Evolutionary conservation across 1,140 invertebrate species (phyloP), one percentile per base, ranked within the genome.

Genomic region (Diorhabda sublineata): DNA sequence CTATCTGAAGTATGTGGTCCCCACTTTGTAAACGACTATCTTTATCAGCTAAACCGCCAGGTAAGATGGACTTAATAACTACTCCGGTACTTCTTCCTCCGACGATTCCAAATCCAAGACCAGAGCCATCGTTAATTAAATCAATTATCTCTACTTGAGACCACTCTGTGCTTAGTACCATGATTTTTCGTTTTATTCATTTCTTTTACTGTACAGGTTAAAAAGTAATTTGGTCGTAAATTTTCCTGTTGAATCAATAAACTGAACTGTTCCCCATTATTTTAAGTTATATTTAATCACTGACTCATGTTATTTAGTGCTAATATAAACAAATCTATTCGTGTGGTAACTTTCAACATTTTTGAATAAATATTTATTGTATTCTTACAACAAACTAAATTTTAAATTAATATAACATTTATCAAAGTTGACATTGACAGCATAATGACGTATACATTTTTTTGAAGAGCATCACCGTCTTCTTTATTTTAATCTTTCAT

Each of bases 1-100:
- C 93, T 71, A 98, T 96, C 84, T 97, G 95, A 63, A 98, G 85
- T 63, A 98, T 91, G 82, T 98, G 95, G 82, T 98, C 96, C 8
- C 95, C 95, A 81, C 93, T 91, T 79, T 93, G 92, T 65, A 98
- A 83, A 5, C 94, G 85, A 4, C 90, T 91, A 83, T 97, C 94
- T 85, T 93, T 86, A 82, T 97, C 94, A 11, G 95, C 94, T 5
- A 95, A 91, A 74, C 94, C 94, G 41, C 94, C 95, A 8, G 94
- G 94, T 26, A 97, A 85, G 61, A 98, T 92, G 64, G 93, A 94
- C 82, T 98, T 98, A 66, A 98, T 94, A 5, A 98, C 95, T 63
- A 98, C 96, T n/a, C 96, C 96, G 41, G 96, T 97, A 80, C 93
- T 96, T 61, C 93, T 85, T 5, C 96, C 96, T 61, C 96, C 96